Percentiles rank a stretch among this genome's conserved stretches.
phyloP scores from a whole-genome alignment of 2,113 vertebrate genomes.

The Gobiocypris rarus region DNA sequence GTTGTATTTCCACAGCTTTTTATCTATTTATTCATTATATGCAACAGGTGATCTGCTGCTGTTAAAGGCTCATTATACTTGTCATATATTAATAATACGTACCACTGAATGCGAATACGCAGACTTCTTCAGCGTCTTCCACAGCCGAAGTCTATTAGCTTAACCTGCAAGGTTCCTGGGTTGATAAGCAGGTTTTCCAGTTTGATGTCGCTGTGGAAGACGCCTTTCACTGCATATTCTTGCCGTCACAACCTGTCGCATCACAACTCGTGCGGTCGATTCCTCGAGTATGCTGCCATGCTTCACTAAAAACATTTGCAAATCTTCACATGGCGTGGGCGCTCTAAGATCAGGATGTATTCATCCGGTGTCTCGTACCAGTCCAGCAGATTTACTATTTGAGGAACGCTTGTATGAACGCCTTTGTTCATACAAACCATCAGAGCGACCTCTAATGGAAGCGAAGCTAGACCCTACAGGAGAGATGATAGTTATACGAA shows the following conservation, averaged over 20 bases:
- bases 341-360: neutral
- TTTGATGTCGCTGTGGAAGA: neutral
- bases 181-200: slow-evolving; percentile 15
- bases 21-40: too few species aligned
- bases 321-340: neutral
- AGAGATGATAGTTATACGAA: too few species aligned
- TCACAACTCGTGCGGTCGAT: neutral
- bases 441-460: neutral
- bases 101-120: neutral
- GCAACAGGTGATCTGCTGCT: neutral
- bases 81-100: neutral
- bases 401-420: neutral
- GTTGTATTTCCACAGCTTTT: too few species aligned
- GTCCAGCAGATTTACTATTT: neutral
- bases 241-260: neutral
- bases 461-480: too few species aligned
- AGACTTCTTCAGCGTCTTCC: neutral
- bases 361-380: neutral
- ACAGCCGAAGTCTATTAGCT: neutral
- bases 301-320: rapidly evolving
- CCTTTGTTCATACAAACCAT: neutral
- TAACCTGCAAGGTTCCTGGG: neutral
- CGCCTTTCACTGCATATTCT: neutral
- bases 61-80: neutral
- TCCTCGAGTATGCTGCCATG: too few species aligned